Base-by-base conservation (phyloP, 2,797 vertebrate genomes). In the Sphenopsis melanotis region DNA sequence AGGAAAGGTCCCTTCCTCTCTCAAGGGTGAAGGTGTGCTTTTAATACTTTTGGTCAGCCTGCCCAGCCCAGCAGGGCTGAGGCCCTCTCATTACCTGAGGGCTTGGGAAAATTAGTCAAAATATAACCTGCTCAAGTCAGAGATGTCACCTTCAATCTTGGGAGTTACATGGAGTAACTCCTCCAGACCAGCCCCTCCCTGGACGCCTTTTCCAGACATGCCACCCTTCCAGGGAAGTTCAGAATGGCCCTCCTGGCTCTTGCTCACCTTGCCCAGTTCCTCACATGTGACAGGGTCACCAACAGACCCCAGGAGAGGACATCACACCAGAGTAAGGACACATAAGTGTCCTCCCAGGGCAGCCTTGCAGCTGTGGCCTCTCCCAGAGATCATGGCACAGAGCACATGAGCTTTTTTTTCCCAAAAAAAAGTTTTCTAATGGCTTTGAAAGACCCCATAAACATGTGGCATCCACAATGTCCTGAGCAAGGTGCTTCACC, bases 331-430 rank as follows among this genome's bases (percentile, higher is more conserved):
- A 24, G 12, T 8, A 50, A 64, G 12, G 12, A 46, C 19, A 47
- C 5, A 1, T 2, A 37, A 14, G 36, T 20, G 57, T 39, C 36
- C 36, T 19, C 57, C 57, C 18, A 53, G 24, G 19, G 20, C 36
- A 56, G 20, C 17, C 29, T 34, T 2, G 1, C 46, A 53, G 53
- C 20, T 46, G 44, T 75, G n/a, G 12, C 13, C 13, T 75, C 26
- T 69, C 26, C 39, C 21, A 61, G 24, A 56, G 24, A 44, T 8
- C 29, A 12, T 2, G 10, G 42, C 49, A 82, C 7, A 19, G 18
- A 89, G 30, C 10, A 12, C 14, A 3, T 0, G 9, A 11, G 26
- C 2, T 15, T 30, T 16, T 5, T 2, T 0, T 1, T 1, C 16
- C 4, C 2, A 0, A 3, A 2, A 0, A 30, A 27, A 6, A 27